A percentile compares a stretch with the other conserved stretches of the same genome.
Evolutionary conservation across 2,888 invertebrate genomes (phyloP).

Genomic region (Oeneis ivallda): DNA sequence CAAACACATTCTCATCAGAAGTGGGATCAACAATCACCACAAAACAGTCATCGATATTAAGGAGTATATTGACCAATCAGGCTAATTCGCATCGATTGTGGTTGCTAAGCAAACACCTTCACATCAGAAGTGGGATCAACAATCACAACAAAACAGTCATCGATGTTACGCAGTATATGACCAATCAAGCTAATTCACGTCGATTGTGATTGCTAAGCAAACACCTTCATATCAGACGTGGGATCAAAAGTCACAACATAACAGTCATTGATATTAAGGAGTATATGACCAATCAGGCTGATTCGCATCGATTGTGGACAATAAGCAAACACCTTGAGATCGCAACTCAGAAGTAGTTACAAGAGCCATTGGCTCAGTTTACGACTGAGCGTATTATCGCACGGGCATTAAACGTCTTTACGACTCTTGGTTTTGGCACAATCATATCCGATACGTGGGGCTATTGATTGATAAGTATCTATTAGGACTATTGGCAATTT

Average conservation of each 20-base stretch:
- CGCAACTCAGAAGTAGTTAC: slow-evolving; percentile 41
- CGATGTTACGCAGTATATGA: no score
- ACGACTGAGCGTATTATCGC: slow-evolving; percentile 47
- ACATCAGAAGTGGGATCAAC: not conserved
- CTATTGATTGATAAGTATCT: slow-evolving; percentile 20
- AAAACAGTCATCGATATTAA: no score
- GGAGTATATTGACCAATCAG: no score
- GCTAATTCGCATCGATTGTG: no score
- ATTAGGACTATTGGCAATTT: slow-evolving; percentile 3
- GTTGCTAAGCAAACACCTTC: not conserved
- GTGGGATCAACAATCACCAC: no score
- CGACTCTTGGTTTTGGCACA: slow-evolving; percentile 47
- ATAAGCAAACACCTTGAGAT: slow-evolving; percentile 42
- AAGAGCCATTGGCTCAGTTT: slow-evolving; percentile 45
- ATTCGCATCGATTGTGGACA: slow-evolving; percentile 19
- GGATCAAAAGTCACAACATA: not conserved
- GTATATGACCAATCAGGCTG: slow-evolving; percentile 17
- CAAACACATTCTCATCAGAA: not conserved
- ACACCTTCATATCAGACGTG: not conserved
- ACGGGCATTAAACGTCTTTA: slow-evolving; percentile 59
- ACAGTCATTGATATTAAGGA: slow-evolving; percentile 4
- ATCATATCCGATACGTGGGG: slow-evolving; percentile 19
- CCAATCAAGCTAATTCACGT: not conserved
- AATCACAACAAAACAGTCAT: no score
- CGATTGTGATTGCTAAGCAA: not conserved